These are phyloP conservation scores for Thryonomys swinderianus DNA, from an alignment of 2,113 vertebrate species.

Conservation along the genomic window DNA sequence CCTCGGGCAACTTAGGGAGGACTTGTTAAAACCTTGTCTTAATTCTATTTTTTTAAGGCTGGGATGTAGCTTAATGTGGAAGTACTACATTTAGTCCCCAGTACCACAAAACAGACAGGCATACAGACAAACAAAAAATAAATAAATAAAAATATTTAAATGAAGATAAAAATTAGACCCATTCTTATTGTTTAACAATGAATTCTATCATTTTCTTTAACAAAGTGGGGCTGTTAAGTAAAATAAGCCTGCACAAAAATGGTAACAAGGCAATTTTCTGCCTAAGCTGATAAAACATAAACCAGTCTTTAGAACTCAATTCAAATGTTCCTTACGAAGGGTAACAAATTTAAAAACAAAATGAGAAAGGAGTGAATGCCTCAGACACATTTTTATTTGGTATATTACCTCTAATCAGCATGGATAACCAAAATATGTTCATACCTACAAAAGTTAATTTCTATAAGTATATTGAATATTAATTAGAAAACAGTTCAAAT, in stretches of 20 bases:
- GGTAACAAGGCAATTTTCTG: neutral
- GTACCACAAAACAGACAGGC: neutral
- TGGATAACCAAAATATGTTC: slow-evolving; percentile 49
- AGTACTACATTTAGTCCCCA: neutral
- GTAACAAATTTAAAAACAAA: slow-evolving; percentile 44
- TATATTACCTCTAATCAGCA: neutral
- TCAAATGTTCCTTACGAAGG: neutral
- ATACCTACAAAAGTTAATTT: neutral
- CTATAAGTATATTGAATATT: slow-evolving; percentile 9
- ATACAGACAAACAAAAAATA: neutral
- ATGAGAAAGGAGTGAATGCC: neutral
- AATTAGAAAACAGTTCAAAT: slow-evolving; percentile 32
- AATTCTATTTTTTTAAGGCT: neutral
- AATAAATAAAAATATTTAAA: neutral
- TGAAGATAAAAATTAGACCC: neutral
- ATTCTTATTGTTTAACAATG: neutral
- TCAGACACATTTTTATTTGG: slow-evolving; percentile 27
- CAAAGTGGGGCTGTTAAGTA: neutral
- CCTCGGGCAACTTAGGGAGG: neutral
- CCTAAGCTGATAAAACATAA: neutral
- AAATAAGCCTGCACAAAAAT: slow-evolving; percentile 49
- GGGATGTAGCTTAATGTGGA: neutral
- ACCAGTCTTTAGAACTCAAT: neutral
- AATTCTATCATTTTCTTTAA: slow-evolving; percentile 27
- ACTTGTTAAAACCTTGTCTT: neutral